phyloP scores from a whole-genome alignment of 2,888 invertebrate genomes.

The Xanthia icteritia region DNA sequence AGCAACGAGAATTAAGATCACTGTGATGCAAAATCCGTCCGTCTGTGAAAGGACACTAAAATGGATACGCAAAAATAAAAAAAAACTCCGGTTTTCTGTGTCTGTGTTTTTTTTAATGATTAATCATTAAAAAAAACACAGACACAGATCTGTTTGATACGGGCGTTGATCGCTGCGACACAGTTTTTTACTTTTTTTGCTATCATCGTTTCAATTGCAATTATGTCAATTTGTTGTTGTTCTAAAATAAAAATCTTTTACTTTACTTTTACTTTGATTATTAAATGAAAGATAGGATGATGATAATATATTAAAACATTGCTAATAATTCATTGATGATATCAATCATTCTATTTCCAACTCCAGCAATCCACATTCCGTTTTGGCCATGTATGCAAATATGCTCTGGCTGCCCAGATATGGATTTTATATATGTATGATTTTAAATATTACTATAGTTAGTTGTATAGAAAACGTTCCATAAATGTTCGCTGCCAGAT shows the following conservation, averaged over 20 bases:
- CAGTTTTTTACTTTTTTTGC: too few relatives aligned
- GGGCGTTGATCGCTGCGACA: too few relatives aligned
- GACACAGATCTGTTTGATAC: background rate
- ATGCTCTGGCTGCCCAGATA: background rate
- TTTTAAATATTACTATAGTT: background rate
- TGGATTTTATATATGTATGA: background rate
- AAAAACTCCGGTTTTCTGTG: too few relatives aligned
- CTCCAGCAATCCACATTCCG: background rate
- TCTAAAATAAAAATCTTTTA: too few relatives aligned
- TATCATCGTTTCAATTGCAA: too few relatives aligned
- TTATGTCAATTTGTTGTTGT: too few relatives aligned
- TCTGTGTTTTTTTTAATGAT: too few relatives aligned
- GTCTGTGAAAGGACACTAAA: too few relatives aligned
- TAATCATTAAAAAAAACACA: too few relatives aligned
- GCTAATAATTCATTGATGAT: background rate
- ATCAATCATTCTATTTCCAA: slow-evolving; percentile 1
- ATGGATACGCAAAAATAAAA: too few relatives aligned
- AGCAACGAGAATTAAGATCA: too few relatives aligned
- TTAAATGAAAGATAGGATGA: background rate
- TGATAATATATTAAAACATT: background rate
- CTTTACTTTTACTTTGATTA: background rate
- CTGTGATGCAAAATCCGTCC: too few relatives aligned
- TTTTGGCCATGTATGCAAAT: background rate
- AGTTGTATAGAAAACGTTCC: slow-evolving; percentile 10
- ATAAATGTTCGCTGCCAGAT: slow-evolving; percentile 12